phyloP scores from a whole-genome alignment of 2,888 invertebrate species.

The Epicampocera succincta region DNA sequence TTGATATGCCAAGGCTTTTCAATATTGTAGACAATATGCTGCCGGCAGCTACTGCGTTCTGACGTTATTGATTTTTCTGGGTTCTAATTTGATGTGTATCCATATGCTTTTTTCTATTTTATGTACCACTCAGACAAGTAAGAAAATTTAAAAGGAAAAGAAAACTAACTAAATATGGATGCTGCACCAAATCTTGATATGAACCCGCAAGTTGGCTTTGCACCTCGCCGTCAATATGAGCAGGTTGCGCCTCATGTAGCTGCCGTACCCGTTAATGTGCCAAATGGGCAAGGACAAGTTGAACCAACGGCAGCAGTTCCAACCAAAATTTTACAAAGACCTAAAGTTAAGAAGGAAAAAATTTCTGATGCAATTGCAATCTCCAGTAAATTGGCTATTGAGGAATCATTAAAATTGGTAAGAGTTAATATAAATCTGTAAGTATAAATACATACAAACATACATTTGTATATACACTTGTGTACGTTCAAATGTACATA shows the following conservation, averaged over 20 bases:
- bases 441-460: background rate
- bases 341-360: slow-evolving; percentile 77
- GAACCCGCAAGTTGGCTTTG: slow-evolving; percentile 77
- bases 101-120: slow-evolving; percentile 21
- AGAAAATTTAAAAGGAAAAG: slow-evolving; percentile 62
- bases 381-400: slow-evolving; percentile 75
- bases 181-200: slow-evolving; percentile 49
- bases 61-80: slow-evolving; percentile 65
- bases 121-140: background rate
- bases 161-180: slow-evolving; percentile 64
- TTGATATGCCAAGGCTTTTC: slow-evolving; percentile 9
- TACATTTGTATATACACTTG: background rate
- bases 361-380: slow-evolving; percentile 67
- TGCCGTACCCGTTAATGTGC: slow-evolving; percentile 56
- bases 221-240: slow-evolving; percentile 79
- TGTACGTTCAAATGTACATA: no score
- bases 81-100: slow-evolving; percentile 54
- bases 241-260: slow-evolving; percentile 60
- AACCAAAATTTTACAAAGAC: slow-evolving; percentile 69
- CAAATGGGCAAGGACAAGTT: slow-evolving; percentile 72
- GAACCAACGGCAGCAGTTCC: slow-evolving; percentile 55
- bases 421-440: slow-evolving; percentile 54
- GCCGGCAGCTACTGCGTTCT: slow-evolving; percentile 36
- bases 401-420: slow-evolving; percentile 79
- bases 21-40: background rate